Percentiles rank a stretch among this genome's conserved stretches.
phyloP scores from a whole-genome alignment of 2,113 vertebrate genomes.

The Camelus bactrianus region DNA sequence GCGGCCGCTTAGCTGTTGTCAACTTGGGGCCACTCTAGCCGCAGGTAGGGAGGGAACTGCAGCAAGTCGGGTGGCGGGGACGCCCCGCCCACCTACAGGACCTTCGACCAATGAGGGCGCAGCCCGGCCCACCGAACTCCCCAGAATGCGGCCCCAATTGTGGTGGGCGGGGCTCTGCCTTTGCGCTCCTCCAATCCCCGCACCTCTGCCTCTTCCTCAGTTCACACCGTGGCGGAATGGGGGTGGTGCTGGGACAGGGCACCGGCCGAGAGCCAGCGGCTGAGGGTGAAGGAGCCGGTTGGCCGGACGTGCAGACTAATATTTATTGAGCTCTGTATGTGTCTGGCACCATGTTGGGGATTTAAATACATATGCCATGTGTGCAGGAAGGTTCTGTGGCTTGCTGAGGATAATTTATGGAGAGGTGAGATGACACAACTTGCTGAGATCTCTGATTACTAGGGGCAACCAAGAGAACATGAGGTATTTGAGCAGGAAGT shows the following conservation, averaged over 20 bases:
- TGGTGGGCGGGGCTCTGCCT: constrained; percentile 48
- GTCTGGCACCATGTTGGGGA: background rate
- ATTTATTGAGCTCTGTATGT: constrained; percentile 36
- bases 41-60: constrained; percentile 46
- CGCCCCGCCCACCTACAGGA: constrained; percentile 58
- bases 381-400: background rate
- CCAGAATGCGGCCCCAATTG: constrained; percentile 38
- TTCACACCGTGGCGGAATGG: background rate
- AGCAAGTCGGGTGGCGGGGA: background rate
- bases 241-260: background rate
- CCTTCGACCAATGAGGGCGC: constrained; percentile 53
- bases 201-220: background rate
- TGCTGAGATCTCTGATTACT: background rate
- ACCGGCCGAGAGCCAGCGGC: background rate
- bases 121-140: constrained; percentile 16
- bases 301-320: background rate
- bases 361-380: constrained; percentile 35
- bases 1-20: constrained; percentile 62
- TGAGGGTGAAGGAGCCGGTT: background rate
- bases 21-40: background rate
- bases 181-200: background rate
- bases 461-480: background rate
- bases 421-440: background rate
- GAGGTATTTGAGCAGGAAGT: constrained; percentile 25
- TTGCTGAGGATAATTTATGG: constrained; percentile 18